Evolutionary conservation across 2,888 invertebrate genomes (phyloP), one percentile per base, ranked within the genome.

Genomic region (Dicranocentrus wangi): DNA sequence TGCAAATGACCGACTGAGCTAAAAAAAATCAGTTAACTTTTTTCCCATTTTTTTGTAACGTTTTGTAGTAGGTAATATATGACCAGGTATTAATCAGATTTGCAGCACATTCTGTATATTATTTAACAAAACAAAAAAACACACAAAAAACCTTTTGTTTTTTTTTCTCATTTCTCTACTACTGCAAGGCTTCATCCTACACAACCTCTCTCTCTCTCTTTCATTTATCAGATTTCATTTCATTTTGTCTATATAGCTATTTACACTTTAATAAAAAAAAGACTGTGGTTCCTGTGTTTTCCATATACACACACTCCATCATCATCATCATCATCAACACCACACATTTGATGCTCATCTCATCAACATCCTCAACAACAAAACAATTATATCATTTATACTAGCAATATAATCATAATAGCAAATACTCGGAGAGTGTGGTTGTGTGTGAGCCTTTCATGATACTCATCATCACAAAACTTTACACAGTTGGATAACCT

Each of bases 21-120:
- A 60, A 58, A 47, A 47, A 60, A 63, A 77, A 39, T 58, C 70
- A 61, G 39, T 65, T 65, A n/a, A 27, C 23, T 60, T 71, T 73
- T 47, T 53, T 58, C 7, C 32, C 17, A 17, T 55, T 55, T 72
- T n/a, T 51, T 73, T 63, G 53, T 63, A 68, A 43, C 19, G 58
- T 51, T 73, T 75, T n/a, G n/a, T n/a, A 32, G 70, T 78, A 78
- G 78, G 78, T 70, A 78, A 78, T 77, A 78, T 79, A 79, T 79
- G 79, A 79, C 79, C 79, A 79, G 79, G 79, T 79, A 79, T 79
- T 79, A 79, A 65, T 79, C 79, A 79, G 72, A 79, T 79, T n/a
- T 79, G 71, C 68, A 68, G 76, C 65, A 76, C 47, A 47, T 47
- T 47, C 5, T 47, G n/a, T n/a, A 10, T 47, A 32, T 3, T 10